Base-by-base conservation (phyloP, 1,140 invertebrate species). In the Drosophila punjabiensis region DNA sequence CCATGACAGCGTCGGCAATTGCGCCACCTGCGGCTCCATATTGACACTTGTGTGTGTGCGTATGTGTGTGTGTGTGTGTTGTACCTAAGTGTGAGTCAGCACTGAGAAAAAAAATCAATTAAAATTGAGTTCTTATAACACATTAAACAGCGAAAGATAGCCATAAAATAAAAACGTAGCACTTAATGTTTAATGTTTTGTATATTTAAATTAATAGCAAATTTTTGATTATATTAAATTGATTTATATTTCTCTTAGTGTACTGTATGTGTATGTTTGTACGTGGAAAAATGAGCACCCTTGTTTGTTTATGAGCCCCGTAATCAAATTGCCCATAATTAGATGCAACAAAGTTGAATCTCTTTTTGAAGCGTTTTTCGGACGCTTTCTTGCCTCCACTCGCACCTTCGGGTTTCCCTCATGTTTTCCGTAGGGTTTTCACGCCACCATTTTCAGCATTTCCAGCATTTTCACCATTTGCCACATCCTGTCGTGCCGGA, bases 21-120 rank as follows among this genome's bases (percentile, higher is more conserved):
- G 68, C 77, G 68, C 77, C 84, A 87, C 85, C 81, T 87, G 84
- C 85, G 84, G 84, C 84, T 81, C 66, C 80, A 83, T 88, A 87
- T 87, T 87, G 84, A 88, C 83, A 87, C 83, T 83, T 71, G 56
- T 75, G 33, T 55, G 20, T 33, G 9, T 43, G 14, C 47, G 5
- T 35, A 8, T 52, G 5, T 30, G 5, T 33, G 11, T 53, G n/a
- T 53, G 32, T 58, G 20, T 37, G 10, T 41, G 2, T 30, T 4
- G 14, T 33, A 32, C 20, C 7, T 24, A 3, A 39, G 28, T 78
- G 39, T 43, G 28, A 39, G 47, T 52, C 13, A 20, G 16, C 55
- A 58, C 55, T 28, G 55, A 24, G 55, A 11, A 39, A 39, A 58
- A 58, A 39, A 37, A 35, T 0, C 16, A 3, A 18, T 1, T 0